Evolutionary conservation across 2,797 vertebrate species (phyloP), one percentile per base, ranked within the genome.

Genomic region (Onychomys torridus): DNA sequence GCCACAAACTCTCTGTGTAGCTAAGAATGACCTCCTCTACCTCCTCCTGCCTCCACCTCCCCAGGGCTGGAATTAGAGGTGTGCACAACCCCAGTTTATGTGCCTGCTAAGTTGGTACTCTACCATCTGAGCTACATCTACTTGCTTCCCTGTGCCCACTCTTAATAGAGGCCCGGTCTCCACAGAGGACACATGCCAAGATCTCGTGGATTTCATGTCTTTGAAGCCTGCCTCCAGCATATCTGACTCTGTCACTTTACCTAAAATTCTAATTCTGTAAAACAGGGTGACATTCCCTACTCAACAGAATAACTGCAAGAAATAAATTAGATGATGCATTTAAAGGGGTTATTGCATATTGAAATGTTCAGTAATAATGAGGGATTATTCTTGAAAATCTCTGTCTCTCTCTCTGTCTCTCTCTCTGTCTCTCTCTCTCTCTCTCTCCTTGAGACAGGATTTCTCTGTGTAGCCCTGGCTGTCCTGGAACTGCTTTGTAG

Each of bases 241-340:
- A 40, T 55, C 27, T 82, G 91, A 69, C 89, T 75, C 4, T 49
- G 49, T 84, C 65, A 10, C 25, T 76, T 93, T 75, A 61, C 83
- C 76, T 46, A 57, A 61, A 63, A 89, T 46, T 88, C 46, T n/a
- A 34, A 59, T 90, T 21, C 78, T 93, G 40, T 84, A 91, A 83
- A 96, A 90, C 3, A 46, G 67, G 43, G 25, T 46, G 6, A 10
- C 29, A 55, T 43, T 29, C 71, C 43, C 32, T 43, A 57, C 29
- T 43, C 40, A 63, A n/a, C 8, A 40, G 29, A 23, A 23, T 55
- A 34, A n/a, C 46, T 21, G 34, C n/a, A 55, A 95, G 67, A 40
- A 83, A 75, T 65, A 76, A 82, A 55, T 61, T 12, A 76, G 52
- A 67, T 46, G 76, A 61, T 21, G 2, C 23, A 9, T 73, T 40